phyloP scores from a whole-genome alignment of 2,888 invertebrate genomes.

The Plagodis pulveraria region DNA sequence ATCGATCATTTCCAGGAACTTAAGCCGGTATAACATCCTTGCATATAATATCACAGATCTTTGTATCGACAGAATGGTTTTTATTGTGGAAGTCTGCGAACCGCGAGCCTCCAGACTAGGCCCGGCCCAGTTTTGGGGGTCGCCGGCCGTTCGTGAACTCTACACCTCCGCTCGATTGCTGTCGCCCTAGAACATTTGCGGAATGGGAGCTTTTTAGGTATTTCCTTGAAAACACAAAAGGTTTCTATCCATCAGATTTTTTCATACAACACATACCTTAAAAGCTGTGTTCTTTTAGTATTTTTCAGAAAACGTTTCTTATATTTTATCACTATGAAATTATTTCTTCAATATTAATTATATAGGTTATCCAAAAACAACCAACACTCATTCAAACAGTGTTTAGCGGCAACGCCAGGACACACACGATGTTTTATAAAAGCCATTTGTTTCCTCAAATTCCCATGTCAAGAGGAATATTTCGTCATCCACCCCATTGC shows the following conservation, averaged over 20 bases:
- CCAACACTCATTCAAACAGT: neutral
- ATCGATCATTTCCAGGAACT: neutral
- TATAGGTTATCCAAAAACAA: neutral
- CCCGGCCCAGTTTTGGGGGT: constrained; percentile 76
- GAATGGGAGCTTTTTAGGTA: constrained; percentile 16
- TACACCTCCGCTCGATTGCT: constrained; percentile 60
- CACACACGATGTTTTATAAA: constrained; percentile 26
- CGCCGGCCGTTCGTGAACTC: constrained; percentile 80
- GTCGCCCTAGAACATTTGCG: constrained; percentile 43
- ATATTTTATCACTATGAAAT: neutral
- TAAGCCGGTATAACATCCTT: neutral
- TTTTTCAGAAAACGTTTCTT: neutral
- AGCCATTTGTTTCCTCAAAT: constrained; percentile 36
- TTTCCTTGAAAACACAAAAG: neutral
- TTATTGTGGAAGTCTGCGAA: constrained; percentile 39
- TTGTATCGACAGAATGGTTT: constrained; percentile 42
- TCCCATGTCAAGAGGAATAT: constrained; percentile 44
- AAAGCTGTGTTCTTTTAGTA: no score
- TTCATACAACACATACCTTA: no score
- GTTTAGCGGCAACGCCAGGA: neutral
- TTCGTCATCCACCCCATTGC: constrained; percentile 55
- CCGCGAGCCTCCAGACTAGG: constrained; percentile 62
- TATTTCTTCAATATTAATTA: no score
- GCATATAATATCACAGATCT: constrained; percentile 26
- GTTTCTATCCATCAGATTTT: neutral